Conservation (phyloP, 1,140 invertebrate species). For the Copidosoma floridanum region DNA sequence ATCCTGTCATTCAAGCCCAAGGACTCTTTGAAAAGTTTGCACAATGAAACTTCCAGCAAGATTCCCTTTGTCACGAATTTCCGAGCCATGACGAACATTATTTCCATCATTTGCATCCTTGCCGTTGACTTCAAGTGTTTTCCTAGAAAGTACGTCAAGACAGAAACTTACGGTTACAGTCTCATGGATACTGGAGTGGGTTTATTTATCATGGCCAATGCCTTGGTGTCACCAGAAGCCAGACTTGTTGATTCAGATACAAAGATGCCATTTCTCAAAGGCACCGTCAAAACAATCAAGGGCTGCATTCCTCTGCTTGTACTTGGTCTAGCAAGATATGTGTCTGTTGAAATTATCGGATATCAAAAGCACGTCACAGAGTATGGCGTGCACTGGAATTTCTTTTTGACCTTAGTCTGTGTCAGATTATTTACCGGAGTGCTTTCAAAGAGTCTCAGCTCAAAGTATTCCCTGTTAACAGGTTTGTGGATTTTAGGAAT, state of each 20-base stretch:
- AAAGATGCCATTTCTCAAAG: conserved; percentile 37
- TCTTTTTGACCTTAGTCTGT: conserved; percentile 87
- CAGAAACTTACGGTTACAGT: conserved; percentile 81
- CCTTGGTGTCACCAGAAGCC: conserved; percentile 68
- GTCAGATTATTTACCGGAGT: conserved; percentile 73
- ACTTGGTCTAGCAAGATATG: conserved; percentile 70
- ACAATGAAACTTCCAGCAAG: neutral
- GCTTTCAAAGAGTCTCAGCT: conserved; percentile 56
- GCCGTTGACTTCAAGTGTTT: conserved; percentile 91
- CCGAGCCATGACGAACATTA: conserved; percentile 69
- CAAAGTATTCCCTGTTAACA: conserved; percentile 54
- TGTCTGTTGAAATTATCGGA: conserved; percentile 64
- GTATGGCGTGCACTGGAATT: conserved; percentile 97
- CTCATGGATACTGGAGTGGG: conserved; percentile 96
- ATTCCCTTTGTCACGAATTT: conserved; percentile 66
- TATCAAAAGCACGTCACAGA: conserved; percentile 88
- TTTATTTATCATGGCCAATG: conserved; percentile 84
- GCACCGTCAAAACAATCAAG: conserved; percentile 26
- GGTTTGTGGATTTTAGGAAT: conserved; percentile 59
- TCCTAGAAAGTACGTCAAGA: conserved; percentile 83
- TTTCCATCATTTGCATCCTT: conserved; percentile 81
- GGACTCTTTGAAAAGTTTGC: neutral
- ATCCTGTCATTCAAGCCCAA: conserved; percentile 10
- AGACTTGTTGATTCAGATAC: conserved; percentile 40
- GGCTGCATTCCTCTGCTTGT: conserved; percentile 61